These are phyloP conservation scores for Porites australiensis DNA, from an alignment of 64 coral and sea anemone species.

Conservation along the genomic window DNA sequence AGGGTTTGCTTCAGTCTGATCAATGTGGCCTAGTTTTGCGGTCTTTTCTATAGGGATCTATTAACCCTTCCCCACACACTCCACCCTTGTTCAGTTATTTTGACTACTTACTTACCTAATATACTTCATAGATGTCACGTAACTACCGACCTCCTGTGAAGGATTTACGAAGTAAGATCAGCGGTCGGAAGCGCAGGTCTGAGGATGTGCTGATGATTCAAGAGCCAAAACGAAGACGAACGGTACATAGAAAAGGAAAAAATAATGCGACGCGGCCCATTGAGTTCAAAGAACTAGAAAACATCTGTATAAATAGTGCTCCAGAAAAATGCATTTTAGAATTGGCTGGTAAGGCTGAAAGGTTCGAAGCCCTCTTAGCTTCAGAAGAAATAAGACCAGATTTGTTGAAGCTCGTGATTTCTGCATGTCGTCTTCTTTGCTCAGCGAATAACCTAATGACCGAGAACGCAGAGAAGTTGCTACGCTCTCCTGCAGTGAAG, in stretches of 20 bases:
- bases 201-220: not conserved
- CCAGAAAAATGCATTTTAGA: constrained; percentile 37
- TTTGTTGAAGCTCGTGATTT: constrained; percentile 30
- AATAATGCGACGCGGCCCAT: not conserved
- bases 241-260: not conserved
- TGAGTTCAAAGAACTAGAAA: constrained; percentile 24
- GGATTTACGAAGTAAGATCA: no score
- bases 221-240: not conserved
- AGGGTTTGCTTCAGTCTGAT: no score
- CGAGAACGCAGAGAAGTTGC: not conserved
- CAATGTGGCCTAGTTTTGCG: no score
- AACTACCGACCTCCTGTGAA: no score
- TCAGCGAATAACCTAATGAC: not conserved
- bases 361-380: constrained; percentile 24
- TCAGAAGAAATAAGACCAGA: constrained; percentile 7
- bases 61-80: no score
- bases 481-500: not conserved
- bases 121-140: no score
- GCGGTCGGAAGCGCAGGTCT: not conserved
- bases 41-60: no score
- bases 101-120: no score
- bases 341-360: not conserved
- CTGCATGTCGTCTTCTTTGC: not conserved
- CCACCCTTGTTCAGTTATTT: no score
- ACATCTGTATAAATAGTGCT: not conserved